Percentiles rank a stretch among this genome's conserved stretches.
phyloP scores from a whole-genome alignment of 2,888 invertebrate genomes.

The Eutolmus rufibarbis region DNA sequence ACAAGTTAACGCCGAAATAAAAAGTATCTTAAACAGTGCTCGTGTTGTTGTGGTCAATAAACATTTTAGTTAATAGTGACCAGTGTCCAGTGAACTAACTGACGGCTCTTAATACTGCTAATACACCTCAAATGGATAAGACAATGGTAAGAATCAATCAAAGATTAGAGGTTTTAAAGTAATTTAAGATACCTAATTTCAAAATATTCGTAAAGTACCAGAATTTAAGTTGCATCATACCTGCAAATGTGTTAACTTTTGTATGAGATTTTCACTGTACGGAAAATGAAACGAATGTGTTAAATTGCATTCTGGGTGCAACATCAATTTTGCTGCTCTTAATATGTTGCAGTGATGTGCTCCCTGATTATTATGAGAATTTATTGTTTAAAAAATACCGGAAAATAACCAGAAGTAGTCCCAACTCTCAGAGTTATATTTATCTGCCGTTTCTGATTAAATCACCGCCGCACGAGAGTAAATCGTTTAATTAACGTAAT shows the following conservation, averaged over 20 bases:
- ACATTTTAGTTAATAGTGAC: background rate
- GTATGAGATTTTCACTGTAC: no score
- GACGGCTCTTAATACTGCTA: background rate
- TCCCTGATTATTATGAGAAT: slow-evolving; percentile 1
- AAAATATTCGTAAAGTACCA: background rate
- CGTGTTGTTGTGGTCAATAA: background rate
- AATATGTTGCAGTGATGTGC: background rate
- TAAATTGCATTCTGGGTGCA: background rate
- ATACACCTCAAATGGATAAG: background rate
- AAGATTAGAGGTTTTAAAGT: background rate
- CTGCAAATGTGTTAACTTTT: background rate
- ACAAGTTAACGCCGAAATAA: background rate
- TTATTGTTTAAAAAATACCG: slow-evolving; percentile 14
- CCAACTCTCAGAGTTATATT: background rate
- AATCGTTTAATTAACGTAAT: no score
- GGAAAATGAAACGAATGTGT: background rate
- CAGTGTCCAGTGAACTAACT: background rate
- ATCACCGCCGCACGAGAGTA: no score
- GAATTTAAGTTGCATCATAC: background rate
- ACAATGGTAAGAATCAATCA: background rate
- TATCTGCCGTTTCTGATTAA: no score
- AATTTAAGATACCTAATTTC: background rate
- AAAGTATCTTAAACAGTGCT: background rate
- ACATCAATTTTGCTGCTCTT: background rate
- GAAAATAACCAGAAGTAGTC: background rate